These are phyloP conservation scores for Columba guinea DNA, from an alignment of 2,797 vertebrate species.

Conservation along the genomic window DNA sequence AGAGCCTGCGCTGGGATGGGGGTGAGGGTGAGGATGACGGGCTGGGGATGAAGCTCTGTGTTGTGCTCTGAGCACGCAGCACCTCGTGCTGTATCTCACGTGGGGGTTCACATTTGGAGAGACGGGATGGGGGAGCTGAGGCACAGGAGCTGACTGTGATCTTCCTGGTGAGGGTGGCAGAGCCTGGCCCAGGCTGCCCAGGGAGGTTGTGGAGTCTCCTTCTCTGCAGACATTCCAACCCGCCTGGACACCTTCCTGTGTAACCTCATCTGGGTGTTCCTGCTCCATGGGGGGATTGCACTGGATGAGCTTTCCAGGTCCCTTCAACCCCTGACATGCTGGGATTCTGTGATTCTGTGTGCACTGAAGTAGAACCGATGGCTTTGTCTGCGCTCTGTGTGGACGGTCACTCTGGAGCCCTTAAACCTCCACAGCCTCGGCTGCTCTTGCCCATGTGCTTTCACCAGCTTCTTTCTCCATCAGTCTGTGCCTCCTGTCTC, in stretches of 20 bases:
- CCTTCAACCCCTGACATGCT: too few species aligned
- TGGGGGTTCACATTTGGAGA: background rate
- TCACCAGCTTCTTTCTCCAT: background rate
- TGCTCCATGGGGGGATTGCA: too few species aligned
- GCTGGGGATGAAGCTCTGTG: background rate
- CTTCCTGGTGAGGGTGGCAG: too few species aligned
- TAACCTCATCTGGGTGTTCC: too few species aligned
- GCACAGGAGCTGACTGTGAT: background rate
- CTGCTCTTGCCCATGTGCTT: background rate
- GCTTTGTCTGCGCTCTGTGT: background rate
- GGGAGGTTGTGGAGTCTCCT: too few species aligned
- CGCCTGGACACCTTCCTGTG: too few species aligned
- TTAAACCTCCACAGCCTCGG: background rate
- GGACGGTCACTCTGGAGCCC: background rate
- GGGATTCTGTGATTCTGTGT: too few species aligned
- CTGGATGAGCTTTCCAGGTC: too few species aligned
- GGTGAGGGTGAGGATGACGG: background rate
- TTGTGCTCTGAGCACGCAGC: background rate
- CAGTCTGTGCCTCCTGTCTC: background rate
- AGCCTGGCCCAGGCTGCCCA: too few species aligned
- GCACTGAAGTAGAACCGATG: background rate
- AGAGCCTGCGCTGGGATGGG: background rate
- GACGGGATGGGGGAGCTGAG: background rate
- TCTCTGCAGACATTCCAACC: too few species aligned
- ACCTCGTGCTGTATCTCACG: accelerated